Percentiles rank a stretch among this genome's conserved stretches.
Conservation (phyloP, 2,888 invertebrate genomes). For the Omphaloscelis lunosa region DNA sequence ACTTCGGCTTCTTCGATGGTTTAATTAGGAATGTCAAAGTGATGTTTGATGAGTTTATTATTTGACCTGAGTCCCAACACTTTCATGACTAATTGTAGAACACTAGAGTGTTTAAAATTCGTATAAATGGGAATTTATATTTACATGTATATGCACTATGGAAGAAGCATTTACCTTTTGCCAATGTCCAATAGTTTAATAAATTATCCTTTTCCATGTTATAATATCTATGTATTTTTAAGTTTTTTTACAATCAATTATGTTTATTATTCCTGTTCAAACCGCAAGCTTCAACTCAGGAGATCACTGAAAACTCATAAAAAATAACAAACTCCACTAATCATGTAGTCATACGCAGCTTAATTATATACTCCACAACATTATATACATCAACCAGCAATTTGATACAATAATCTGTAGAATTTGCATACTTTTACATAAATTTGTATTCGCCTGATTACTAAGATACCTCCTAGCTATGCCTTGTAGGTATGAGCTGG, state of each 20-base stretch:
- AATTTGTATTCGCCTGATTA: conserved; percentile 62
- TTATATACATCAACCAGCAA: conserved; percentile 68
- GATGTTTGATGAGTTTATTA: neutral
- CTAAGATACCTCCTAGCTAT: conserved; percentile 38
- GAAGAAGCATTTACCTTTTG: too few relatives aligned
- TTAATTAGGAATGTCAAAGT: neutral
- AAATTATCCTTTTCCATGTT: too few relatives aligned
- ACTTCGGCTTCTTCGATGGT: neutral
- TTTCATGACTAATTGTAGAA: too few relatives aligned
- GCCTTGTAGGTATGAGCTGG: conserved; percentile 40
- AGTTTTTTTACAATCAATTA: too few relatives aligned
- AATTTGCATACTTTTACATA: conserved; percentile 66
- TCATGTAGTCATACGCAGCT: conserved; percentile 60
- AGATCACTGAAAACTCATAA: conserved; percentile 15
- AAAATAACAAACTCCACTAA: conserved; percentile 44
- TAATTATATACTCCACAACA: conserved; percentile 79
- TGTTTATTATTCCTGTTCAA: too few relatives aligned
- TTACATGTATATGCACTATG: too few relatives aligned
- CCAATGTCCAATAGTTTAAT: too few relatives aligned
- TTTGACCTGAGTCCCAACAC: neutral
- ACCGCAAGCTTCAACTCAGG: neutral
- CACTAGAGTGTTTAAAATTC: too few relatives aligned
- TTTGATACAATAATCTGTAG: conserved; percentile 76
- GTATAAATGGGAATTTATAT: too few relatives aligned
- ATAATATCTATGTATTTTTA: too few relatives aligned